These are phyloP conservation scores for Chaunax sp. DNA, from an alignment of 2,797 vertebrate genomes.

Conservation along the genomic window DNA sequence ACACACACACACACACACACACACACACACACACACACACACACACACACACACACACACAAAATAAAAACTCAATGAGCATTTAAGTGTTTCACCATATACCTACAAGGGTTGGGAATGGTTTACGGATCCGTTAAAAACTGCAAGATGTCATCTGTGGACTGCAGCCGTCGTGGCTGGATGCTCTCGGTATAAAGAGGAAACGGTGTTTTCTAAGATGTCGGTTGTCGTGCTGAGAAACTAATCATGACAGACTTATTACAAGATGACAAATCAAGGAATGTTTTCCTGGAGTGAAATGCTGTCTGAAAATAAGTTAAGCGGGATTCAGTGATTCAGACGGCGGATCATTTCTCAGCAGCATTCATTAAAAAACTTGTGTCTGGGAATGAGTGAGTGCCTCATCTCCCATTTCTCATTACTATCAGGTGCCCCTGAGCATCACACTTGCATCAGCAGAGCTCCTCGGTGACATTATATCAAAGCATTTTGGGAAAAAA, in stretches of 20 bases:
- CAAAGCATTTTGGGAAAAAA: no score
- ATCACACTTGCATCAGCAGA: no score
- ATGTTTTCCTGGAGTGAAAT: conserved; percentile 17
- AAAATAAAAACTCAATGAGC: conserved; percentile 36
- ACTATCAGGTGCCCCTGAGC: background rate
- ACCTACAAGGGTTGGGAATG: conserved; percentile 24
- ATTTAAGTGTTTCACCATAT: conserved; percentile 32
- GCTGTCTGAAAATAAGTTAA: background rate
- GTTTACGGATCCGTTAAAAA: conserved; percentile 45
- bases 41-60: background rate
- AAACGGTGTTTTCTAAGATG: conserved; percentile 15
- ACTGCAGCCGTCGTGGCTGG: conserved; percentile 28
- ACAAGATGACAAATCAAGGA: conserved; percentile 21
- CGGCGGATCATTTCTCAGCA: background rate
- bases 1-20: conserved; percentile 3
- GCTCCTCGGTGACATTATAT: no score
- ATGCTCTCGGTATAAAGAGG: conserved; percentile 44
- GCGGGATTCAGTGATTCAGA: conserved; percentile 18
- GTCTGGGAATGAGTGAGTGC: background rate
- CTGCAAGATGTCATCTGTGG: conserved; percentile 33
- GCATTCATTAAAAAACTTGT: background rate
- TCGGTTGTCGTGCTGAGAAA: conserved; percentile 21
- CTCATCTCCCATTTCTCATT: no score
- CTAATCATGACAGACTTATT: conserved; percentile 13
- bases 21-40: no score